phyloP scores from a whole-genome alignment of 2,797 vertebrate species.

The Urocyon cinereoargenteus region DNA sequence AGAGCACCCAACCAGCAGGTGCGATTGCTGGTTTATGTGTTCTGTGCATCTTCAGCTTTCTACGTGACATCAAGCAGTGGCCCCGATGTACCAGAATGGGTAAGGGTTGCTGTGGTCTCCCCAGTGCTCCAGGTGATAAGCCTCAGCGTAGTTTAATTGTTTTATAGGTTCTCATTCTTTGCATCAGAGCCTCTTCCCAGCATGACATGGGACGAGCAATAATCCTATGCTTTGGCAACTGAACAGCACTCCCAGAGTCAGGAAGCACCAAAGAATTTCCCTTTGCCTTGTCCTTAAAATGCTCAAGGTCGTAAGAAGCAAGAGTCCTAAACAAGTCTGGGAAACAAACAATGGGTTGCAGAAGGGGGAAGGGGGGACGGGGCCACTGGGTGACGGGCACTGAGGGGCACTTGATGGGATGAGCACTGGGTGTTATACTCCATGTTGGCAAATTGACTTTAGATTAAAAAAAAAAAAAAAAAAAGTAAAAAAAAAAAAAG shows the following conservation, averaged over 20 bases:
- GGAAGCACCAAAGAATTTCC: background rate
- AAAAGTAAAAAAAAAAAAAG: too few species aligned
- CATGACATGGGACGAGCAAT: background rate
- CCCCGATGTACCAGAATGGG: background rate
- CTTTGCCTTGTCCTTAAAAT: background rate
- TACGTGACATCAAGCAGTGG: background rate
- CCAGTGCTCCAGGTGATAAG: background rate
- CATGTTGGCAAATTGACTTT: too few species aligned
- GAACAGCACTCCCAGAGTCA: background rate
- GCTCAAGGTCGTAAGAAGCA: background rate
- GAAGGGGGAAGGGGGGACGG: too few species aligned
- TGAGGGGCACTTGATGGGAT: too few species aligned
- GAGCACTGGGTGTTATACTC: too few species aligned
- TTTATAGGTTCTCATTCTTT: background rate
- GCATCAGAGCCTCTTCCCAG: background rate
- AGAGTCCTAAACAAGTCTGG: background rate
- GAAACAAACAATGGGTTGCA: too few species aligned
- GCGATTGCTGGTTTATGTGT: background rate
- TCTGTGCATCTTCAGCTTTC: background rate
- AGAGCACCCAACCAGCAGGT: background rate
- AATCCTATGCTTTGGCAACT: background rate
- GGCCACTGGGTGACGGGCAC: too few species aligned
- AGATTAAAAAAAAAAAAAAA: too few species aligned
- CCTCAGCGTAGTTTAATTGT: background rate
- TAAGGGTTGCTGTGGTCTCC: background rate